phyloP scores from a whole-genome alignment of 2,113 vertebrate species.

The Ammodytes marinus region DNA sequence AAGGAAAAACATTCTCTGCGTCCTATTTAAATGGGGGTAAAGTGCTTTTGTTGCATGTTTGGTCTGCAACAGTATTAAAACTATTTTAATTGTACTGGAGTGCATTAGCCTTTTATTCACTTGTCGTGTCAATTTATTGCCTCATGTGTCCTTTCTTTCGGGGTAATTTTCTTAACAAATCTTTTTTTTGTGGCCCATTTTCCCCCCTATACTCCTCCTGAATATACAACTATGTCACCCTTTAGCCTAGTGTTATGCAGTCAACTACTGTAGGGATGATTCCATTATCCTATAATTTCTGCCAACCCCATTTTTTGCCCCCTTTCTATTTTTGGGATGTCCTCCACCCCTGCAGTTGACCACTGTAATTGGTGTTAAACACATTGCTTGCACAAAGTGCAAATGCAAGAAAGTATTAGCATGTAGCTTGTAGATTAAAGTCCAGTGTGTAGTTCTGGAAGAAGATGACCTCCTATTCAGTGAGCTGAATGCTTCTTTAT shows the following conservation, averaged over 20 bases:
- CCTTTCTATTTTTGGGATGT: background rate
- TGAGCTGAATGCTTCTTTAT: conserved; percentile 11
- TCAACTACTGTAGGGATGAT: conserved; percentile 21
- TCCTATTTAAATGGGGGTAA: conserved; percentile 86
- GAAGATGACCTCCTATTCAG: conserved; percentile 4
- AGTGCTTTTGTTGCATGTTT: conserved; percentile 99
- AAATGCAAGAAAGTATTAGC: conserved; percentile 12
- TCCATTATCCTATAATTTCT: conserved; percentile 6
- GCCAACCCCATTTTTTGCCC: background rate
- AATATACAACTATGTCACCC: conserved; percentile 35
- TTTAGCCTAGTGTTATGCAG: conserved; percentile 19
- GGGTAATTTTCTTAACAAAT: conserved; percentile 87
- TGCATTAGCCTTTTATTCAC: conserved; percentile 99
- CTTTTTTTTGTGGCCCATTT: conserved; percentile 72
- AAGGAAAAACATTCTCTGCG: conserved; percentile 80
- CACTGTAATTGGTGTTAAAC: conserved; percentile 17
- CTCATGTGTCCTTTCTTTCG: conserved; percentile 99
- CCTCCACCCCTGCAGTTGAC: conserved; percentile 8
- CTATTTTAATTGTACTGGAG: conserved; percentile 99
- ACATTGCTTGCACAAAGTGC: conserved; percentile 1
- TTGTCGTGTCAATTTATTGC: conserved; percentile 99
- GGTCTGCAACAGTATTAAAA: conserved; percentile 99
- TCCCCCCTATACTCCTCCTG: conserved; percentile 19
- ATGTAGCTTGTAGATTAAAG: conserved; percentile 18
- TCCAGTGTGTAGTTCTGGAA: conserved; percentile 9